Evolutionary conservation across 1,140 invertebrate genomes (phyloP).

Genomic region (Halesus radiatus): DNA sequence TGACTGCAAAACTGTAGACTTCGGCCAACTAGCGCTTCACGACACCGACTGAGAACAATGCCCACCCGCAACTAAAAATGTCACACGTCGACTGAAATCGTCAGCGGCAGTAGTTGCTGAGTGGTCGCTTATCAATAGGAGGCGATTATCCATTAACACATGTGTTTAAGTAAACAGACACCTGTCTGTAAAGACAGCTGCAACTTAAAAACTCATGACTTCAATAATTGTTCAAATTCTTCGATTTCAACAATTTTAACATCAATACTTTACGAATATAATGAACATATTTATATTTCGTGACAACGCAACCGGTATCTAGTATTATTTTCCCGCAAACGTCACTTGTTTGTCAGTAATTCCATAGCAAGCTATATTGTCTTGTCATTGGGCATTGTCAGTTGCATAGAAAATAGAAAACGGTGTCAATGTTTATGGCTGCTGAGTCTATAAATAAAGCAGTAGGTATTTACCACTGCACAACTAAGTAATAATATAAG

Average conservation of each 20-base stretch:
- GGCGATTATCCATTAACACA: slow-evolving; percentile 13
- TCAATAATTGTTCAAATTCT: neutral
- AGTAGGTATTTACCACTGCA: no score
- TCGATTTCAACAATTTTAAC: neutral
- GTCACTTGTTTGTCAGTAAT: slow-evolving; percentile 2
- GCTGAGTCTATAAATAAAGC: no score
- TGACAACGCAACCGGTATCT: neutral
- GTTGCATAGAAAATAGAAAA: no score
- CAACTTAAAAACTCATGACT: slow-evolving; percentile 12
- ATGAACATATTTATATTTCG: slow-evolving; percentile 3
- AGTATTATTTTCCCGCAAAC: neutral
- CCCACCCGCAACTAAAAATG: neutral
- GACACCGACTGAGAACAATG: slow-evolving; percentile 8
- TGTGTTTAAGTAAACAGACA: slow-evolving; percentile 3
- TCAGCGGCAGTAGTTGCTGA: neutral
- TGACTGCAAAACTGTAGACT: slow-evolving; percentile 14
- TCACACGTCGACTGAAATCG: slow-evolving; percentile 36
- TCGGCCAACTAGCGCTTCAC: neutral
- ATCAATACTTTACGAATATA: neutral
- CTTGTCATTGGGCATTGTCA: no score
- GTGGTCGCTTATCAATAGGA: slow-evolving; percentile 30
- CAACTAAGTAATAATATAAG: no score
- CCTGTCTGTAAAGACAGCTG: slow-evolving; percentile 23
- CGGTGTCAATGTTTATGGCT: no score
- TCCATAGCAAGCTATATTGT: neutral